Evolutionary conservation across 2,113 vertebrate species (phyloP), one percentile per base, ranked within the genome.

Genomic region (Lycocorax pyrrhopterus): DNA sequence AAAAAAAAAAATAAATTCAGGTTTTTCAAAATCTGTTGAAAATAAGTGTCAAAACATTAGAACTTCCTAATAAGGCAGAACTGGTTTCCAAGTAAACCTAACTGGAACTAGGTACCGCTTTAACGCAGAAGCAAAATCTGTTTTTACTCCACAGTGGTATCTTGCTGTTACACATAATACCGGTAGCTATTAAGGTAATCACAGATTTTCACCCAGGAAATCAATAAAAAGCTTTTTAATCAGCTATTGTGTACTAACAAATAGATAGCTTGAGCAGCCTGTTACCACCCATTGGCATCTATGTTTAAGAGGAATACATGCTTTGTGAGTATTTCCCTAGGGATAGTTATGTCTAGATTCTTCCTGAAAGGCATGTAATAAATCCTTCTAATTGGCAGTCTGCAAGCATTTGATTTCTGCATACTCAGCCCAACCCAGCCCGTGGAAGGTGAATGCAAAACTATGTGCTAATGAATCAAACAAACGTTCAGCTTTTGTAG

Each of bases 381-480:
- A 97, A 96, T 96, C 91, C 67, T 92, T 96, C 71, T 96, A 97
- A 95, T 89, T 91, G 63, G 75, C 86, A 94, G 44, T 89, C 94
- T 90, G 88, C 56, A 69, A 78, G 68, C 58, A 46, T 91, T 81
- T 91, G 76, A 77, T 96, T 95, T 94, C 58, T 93, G 67, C 56
- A 80, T 82, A 59, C 25, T 84, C 93, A 95, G 95, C 93, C 84
- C 71, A 92, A 69, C 82, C 71, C 33, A 74, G 58, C 26, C 64
- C 52, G 67, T 6, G 4, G 60, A 94, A 95, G 91, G 84, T 75
- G 81, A 95, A 92, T 84, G 44, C 53, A 82, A 79, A 94, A 29
- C 43, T 81, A 6, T 47, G 55, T 52, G 80, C 83, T 86, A 97
- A 96, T 84, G 92, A 96, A 94, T 89, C 74, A 95, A 95, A 84